phyloP scores from a whole-genome alignment of 2,113 vertebrate genomes.

The Rhynchomys soricoides region DNA sequence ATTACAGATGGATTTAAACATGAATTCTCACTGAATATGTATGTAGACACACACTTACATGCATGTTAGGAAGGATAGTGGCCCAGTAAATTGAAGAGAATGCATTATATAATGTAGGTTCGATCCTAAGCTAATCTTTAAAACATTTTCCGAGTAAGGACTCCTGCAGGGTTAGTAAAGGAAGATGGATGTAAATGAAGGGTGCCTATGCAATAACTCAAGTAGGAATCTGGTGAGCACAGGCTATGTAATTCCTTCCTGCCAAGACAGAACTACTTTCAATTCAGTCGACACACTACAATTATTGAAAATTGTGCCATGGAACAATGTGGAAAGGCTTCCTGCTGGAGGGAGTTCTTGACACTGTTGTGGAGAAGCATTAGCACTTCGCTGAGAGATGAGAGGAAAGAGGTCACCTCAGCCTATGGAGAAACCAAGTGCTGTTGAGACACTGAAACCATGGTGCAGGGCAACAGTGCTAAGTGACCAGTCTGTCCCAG shows the following conservation, averaged over 20 bases:
- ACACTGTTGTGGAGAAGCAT: not conserved
- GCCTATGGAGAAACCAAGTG: not conserved
- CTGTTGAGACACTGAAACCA: not conserved
- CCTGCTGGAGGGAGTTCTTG: not conserved
- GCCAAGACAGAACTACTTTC: not conserved
- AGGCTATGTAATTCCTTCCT: not conserved
- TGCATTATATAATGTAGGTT: not conserved
- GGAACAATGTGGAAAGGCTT: not conserved
- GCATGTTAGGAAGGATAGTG: not conserved
- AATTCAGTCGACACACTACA: not conserved
- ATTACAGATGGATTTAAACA: not conserved
- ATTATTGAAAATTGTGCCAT: not conserved
- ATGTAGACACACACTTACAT: not conserved
- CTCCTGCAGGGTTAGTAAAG: not conserved
- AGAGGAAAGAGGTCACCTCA: not conserved
- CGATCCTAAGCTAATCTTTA: constrained; percentile 17
- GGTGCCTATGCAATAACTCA: not conserved
- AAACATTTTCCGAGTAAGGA: not conserved
- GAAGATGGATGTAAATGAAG: not conserved
- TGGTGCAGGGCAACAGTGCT: not conserved
- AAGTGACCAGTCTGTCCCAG: not conserved
- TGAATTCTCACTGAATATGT: not conserved
- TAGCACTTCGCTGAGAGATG: not conserved
- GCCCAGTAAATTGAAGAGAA: not conserved
- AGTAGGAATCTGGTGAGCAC: not conserved